Conservation (phyloP, 2,797 vertebrate species). For the Malacoctenus gilli region DNA sequence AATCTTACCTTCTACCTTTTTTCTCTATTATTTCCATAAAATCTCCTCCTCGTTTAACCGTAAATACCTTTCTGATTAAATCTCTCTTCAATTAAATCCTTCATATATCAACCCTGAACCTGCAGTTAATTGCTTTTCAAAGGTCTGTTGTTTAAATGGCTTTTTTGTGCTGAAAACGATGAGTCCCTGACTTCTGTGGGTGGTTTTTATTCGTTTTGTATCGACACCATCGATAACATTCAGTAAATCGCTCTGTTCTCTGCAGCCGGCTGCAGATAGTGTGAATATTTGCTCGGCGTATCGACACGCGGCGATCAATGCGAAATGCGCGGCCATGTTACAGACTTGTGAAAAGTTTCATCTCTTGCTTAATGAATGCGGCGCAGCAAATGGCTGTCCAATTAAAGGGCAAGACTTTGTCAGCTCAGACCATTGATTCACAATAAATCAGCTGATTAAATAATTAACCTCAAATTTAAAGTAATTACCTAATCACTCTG, state of each 20-base stretch:
- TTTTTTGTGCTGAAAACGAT: neutral
- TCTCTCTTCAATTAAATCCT: too few species aligned
- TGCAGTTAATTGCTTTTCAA: neutral
- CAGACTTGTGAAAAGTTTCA: conserved; percentile 15
- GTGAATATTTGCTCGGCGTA: conserved; percentile 6
- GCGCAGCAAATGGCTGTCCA: conserved; percentile 32
- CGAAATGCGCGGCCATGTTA: conserved; percentile 7
- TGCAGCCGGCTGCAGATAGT: neutral
- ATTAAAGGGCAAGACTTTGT: conserved; percentile 46
- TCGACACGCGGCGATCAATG: conserved; percentile 14
- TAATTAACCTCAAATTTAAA: conserved; percentile 48
- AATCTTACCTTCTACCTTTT: too few species aligned
- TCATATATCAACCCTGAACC: neutral
- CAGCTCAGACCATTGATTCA: conserved; percentile 46
- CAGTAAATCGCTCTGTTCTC: neutral
- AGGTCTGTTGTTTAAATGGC: neutral
- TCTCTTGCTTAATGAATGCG: conserved; percentile 35
- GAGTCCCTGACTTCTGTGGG: too few species aligned
- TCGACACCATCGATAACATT: neutral
- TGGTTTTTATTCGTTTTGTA: too few species aligned
- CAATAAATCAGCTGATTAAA: conserved; percentile 55
- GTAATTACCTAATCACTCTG: conserved; percentile 44
- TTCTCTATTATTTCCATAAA: too few species aligned
- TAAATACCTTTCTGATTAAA: too few species aligned
- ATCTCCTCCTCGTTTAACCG: too few species aligned